These are phyloP conservation scores for Centropus bengalensis DNA, from an alignment of 2,113 vertebrate species.

Conservation along the genomic window DNA sequence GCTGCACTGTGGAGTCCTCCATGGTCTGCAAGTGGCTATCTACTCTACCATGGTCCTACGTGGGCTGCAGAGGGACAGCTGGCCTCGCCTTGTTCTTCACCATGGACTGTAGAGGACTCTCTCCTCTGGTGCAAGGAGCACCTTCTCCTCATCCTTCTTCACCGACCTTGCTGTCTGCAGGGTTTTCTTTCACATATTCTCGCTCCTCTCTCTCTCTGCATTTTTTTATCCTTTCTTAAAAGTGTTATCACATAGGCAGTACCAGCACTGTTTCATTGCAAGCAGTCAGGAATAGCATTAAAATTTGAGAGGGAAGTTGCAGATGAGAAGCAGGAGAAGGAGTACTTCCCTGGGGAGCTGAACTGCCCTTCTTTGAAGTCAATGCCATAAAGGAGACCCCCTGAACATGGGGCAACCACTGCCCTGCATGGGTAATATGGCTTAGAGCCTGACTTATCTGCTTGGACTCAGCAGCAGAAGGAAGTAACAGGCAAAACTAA, in stretches of 20 bases:
- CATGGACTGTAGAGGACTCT: not conserved
- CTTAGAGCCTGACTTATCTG: not conserved
- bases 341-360: not conserved
- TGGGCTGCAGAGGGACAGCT: not conserved
- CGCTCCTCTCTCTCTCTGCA: not conserved
- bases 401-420: not conserved
- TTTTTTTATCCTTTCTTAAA: not conserved
- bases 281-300: not conserved
- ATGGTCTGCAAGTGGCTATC: not conserved
- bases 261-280: not conserved
- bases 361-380: not conserved
- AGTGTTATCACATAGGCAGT: not conserved
- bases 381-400: not conserved
- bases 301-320: not conserved
- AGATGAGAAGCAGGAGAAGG: not conserved
- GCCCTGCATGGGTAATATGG: no score
- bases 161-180: not conserved
- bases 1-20: accelerated
- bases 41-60: not conserved
- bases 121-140: not conserved
- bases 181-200: not conserved
- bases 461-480: not conserved
- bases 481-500: not conserved
- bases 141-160: not conserved
- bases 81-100: not conserved